A percentile compares a stretch with the other conserved stretches of the same genome.
Evolutionary conservation across 2,888 invertebrate species (phyloP).

Genomic region (Cerastis rubricosa): DNA sequence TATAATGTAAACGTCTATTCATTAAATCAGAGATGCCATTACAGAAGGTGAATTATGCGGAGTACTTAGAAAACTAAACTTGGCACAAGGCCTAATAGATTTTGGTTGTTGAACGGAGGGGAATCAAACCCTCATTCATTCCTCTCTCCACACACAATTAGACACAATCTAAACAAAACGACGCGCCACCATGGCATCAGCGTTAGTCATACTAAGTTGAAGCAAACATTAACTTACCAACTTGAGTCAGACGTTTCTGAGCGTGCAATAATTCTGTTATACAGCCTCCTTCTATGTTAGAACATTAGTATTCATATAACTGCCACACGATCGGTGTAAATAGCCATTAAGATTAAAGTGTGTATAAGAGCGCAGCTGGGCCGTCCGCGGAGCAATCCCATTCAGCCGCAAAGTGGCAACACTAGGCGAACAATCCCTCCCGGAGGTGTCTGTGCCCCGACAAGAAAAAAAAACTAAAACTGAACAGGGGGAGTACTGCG

Average conservation of each 20-base stretch:
- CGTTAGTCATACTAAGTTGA: constrained; percentile 33
- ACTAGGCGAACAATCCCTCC: constrained; percentile 58
- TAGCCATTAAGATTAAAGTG: constrained; percentile 70
- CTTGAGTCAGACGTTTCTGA: constrained; percentile 17
- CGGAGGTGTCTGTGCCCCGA: constrained; percentile 26
- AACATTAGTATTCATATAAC: constrained; percentile 53
- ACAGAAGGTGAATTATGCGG: constrained; percentile 29
- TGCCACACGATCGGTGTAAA: constrained; percentile 64
- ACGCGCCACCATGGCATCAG: constrained; percentile 18
- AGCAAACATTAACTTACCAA: constrained; percentile 39
- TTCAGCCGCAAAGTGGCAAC: constrained; percentile 73
- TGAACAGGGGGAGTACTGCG: neutral
- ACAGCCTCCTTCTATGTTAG: constrained; percentile 1
- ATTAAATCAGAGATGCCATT: constrained; percentile 36
- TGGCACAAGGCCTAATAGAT: constrained; percentile 51
- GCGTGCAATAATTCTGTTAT: neutral
- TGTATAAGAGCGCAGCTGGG: constrained; percentile 70
- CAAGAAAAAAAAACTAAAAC: constrained; percentile 32
- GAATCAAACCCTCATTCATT: constrained; percentile 36
- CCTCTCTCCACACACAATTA: too few species aligned
- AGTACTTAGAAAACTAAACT: constrained; percentile 30
- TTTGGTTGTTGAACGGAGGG: constrained; percentile 28
- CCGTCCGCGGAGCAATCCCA: constrained; percentile 73
- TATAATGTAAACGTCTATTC: constrained; percentile 37
- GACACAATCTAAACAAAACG: constrained; percentile 46